Evolutionary conservation across 2,113 vertebrate species (phyloP).

Genomic region (Herpetotheres cachinnans): DNA sequence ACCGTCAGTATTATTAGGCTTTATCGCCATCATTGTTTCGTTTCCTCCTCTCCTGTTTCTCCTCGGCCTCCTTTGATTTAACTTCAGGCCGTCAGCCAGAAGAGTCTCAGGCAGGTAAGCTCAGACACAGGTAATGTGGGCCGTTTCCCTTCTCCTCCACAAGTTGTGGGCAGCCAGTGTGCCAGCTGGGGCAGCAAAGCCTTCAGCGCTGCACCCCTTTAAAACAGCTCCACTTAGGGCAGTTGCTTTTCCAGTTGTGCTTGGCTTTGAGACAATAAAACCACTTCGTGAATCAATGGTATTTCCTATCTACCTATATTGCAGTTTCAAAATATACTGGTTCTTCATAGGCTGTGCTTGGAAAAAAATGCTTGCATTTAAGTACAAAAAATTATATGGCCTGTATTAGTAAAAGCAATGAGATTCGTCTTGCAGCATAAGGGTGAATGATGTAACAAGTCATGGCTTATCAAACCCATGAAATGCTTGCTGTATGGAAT

Average conservation of each 20-base stretch:
- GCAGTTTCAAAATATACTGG: not conserved
- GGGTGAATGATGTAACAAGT: not conserved
- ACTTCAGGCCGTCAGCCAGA: not conserved
- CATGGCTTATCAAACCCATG: not conserved
- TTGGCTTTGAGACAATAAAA: not conserved
- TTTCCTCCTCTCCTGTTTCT: not conserved
- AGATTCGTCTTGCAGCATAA: not conserved
- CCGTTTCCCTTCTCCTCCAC: not conserved
- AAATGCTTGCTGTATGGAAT: not conserved
- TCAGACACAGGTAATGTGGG: not conserved
- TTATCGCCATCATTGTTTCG: not conserved
- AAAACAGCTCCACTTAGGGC: not conserved
- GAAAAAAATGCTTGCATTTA: not conserved
- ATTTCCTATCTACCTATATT: not conserved
- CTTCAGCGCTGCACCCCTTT: accelerated
- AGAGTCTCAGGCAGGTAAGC: not conserved
- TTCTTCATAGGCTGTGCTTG: not conserved
- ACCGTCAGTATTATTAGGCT: not conserved
- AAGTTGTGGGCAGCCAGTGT: accelerated
- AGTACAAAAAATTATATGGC: not conserved
- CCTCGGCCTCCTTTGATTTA: not conserved
- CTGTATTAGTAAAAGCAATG: not conserved
- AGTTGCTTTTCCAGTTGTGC: not conserved
- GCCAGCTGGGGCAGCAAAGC: not conserved
- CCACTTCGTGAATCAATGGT: not conserved